Evolutionary conservation across 2,888 invertebrate genomes (phyloP).

Genomic region (Dolomedes plantarius): DNA sequence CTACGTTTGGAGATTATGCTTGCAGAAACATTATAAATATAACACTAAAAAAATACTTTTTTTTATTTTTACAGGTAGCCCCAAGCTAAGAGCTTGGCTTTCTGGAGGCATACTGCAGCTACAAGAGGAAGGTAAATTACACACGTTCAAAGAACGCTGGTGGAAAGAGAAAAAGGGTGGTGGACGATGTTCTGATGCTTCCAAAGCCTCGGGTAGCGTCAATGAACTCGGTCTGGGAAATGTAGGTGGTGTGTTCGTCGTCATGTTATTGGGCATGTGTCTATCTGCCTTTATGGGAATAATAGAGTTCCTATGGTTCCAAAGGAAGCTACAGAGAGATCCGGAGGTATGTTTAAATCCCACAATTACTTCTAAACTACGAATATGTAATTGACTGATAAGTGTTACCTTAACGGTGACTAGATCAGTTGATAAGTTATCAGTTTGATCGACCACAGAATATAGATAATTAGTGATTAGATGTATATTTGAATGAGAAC

Average conservation of each 20-base stretch:
- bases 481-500: too few species aligned
- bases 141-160: constrained; percentile 79
- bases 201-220: constrained; percentile 67
- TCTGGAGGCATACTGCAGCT: constrained; percentile 83
- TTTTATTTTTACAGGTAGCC: constrained; percentile 14
- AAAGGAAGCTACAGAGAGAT: constrained; percentile 59
- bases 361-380: too few species aligned
- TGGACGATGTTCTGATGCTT: constrained; percentile 74
- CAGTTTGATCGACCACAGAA: too few species aligned
- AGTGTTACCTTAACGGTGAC: too few species aligned
- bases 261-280: constrained; percentile 73
- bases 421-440: too few species aligned
- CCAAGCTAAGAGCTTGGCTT: constrained; percentile 78
- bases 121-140: constrained; percentile 79
- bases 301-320: constrained; percentile 73
- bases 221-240: constrained; percentile 74
- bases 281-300: constrained; percentile 72
- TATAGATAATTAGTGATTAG: too few species aligned
- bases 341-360: constrained; percentile 36
- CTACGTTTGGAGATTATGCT: too few species aligned
- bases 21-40: too few species aligned
- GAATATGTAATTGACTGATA: too few species aligned
- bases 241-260: constrained; percentile 76
- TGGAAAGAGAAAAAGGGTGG: constrained; percentile 77
- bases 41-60: too few species aligned